Evolutionary conservation across 2,113 vertebrate species (phyloP).

Genomic region (Grallaria varia): DNA sequence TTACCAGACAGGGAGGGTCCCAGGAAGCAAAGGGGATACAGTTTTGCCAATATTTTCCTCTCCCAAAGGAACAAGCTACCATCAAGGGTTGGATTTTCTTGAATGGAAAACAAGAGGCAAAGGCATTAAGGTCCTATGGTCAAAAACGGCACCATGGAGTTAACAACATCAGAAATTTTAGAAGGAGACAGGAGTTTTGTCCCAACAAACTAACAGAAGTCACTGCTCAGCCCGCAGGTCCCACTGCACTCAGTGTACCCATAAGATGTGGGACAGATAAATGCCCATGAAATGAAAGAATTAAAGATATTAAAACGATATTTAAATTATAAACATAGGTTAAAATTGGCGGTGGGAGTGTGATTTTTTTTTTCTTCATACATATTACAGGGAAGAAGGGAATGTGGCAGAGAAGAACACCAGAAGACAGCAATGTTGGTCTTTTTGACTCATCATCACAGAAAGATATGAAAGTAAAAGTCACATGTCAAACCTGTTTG

Average conservation of each 20-base stretch:
- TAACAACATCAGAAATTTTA: not conserved
- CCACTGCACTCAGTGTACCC: not conserved
- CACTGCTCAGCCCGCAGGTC: not conserved
- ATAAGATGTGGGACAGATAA: not conserved
- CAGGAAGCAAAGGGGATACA: not conserved
- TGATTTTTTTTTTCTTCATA: not conserved
- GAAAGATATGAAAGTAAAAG: not conserved
- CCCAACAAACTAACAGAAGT: not conserved
- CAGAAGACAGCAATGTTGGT: not conserved
- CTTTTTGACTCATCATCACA: not conserved
- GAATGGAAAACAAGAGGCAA: not conserved
- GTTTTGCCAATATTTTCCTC: not conserved
- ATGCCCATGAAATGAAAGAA: not conserved
- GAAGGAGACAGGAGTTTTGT: not conserved
- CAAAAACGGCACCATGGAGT: not conserved
- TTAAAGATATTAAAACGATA: not conserved
- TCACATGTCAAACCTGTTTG: not conserved
- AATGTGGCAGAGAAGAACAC: not conserved
- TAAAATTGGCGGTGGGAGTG: not conserved
- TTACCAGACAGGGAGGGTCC: not conserved
- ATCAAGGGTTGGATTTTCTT: not conserved
- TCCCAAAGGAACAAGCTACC: not conserved
- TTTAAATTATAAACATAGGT: not conserved
- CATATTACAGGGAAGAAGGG: not conserved
- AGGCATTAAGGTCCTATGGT: not conserved